phyloP scores from a whole-genome alignment of 2,113 vertebrate species.

The Xenopus borealis region DNA sequence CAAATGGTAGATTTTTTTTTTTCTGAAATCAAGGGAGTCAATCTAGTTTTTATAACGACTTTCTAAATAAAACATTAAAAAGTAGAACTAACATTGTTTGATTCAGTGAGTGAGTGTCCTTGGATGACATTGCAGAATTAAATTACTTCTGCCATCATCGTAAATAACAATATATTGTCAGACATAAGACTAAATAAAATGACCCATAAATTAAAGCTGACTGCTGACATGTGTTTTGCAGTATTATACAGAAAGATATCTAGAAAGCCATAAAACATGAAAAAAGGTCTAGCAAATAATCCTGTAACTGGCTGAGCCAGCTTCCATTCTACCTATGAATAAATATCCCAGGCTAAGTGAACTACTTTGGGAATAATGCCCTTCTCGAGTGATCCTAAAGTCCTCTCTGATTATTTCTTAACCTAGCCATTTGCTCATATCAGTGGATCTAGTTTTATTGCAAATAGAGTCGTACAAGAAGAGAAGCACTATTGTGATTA shows the following conservation, averaged over 20 bases:
- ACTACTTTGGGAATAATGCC: slow-evolving; percentile 52
- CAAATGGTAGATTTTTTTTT: not conserved
- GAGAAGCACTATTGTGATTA: slow-evolving; percentile 58
- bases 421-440: slow-evolving; percentile 57
- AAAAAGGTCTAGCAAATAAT: slow-evolving; percentile 48
- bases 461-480: slow-evolving; percentile 56
- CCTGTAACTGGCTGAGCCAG: slow-evolving; percentile 49
- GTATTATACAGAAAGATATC: slow-evolving; percentile 72
- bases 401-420: slow-evolving; percentile 54
- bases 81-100: slow-evolving; percentile 19
- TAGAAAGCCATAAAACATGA: slow-evolving; percentile 60
- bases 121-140: slow-evolving; percentile 44
- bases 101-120: slow-evolving; percentile 40
- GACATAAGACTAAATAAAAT: slow-evolving; percentile 43
- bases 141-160: slow-evolving; percentile 33
- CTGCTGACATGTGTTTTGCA: slow-evolving; percentile 57
- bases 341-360: slow-evolving; percentile 54
- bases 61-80: slow-evolving; percentile 12
- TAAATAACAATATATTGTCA: slow-evolving; percentile 42
- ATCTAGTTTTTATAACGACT: slow-evolving; percentile 8
- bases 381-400: slow-evolving; percentile 35
- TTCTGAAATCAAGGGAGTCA: not conserved
- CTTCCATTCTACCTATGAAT: slow-evolving; percentile 47
- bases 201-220: slow-evolving; percentile 32
- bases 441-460: slow-evolving; percentile 58